Percentiles rank a stretch among this genome's conserved stretches.
Conservation (phyloP, 2,797 vertebrate species). For the Margarornis squamiger region DNA sequence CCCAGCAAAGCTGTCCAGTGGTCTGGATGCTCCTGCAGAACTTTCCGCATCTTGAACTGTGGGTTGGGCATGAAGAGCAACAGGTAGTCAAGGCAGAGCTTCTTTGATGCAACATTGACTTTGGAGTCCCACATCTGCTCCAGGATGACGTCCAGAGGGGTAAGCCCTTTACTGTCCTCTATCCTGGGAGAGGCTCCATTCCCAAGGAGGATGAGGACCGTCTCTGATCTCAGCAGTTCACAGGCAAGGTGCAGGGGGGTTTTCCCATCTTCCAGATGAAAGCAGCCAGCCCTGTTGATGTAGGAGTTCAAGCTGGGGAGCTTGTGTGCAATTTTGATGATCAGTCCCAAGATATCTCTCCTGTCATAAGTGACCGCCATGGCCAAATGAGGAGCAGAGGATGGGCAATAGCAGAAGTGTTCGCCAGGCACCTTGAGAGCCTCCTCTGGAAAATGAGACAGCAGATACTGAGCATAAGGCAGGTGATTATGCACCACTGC, state of each 20-base stretch:
- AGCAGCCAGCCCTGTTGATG: constrained; percentile 77
- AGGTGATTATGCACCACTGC: constrained; percentile 89
- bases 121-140: constrained; percentile 82
- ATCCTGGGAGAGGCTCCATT: constrained; percentile 83
- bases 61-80: constrained; percentile 84
- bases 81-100: constrained; percentile 84
- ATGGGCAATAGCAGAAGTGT: constrained; percentile 83
- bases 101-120: constrained; percentile 72
- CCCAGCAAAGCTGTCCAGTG: constrained; percentile 82
- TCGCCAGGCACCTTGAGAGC: constrained; percentile 85
- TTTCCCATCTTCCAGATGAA: constrained; percentile 81
- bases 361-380: constrained; percentile 87
- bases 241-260: constrained; percentile 87
- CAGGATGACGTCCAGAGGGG: constrained; percentile 83
- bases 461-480: constrained; percentile 84
- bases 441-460: constrained; percentile 81
- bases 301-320: constrained; percentile 74
- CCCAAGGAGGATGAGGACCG: constrained; percentile 81
- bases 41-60: constrained; percentile 80
- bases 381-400: constrained; percentile 83
- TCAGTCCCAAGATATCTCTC: constrained; percentile 82
- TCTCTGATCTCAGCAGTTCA: constrained; percentile 83
- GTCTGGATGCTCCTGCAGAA: constrained; percentile 75
- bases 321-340: constrained; percentile 82
- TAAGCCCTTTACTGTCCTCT: constrained; percentile 81